Evolutionary conservation across 1,140 invertebrate genomes (phyloP).

Genomic region (Diprion similis): DNA sequence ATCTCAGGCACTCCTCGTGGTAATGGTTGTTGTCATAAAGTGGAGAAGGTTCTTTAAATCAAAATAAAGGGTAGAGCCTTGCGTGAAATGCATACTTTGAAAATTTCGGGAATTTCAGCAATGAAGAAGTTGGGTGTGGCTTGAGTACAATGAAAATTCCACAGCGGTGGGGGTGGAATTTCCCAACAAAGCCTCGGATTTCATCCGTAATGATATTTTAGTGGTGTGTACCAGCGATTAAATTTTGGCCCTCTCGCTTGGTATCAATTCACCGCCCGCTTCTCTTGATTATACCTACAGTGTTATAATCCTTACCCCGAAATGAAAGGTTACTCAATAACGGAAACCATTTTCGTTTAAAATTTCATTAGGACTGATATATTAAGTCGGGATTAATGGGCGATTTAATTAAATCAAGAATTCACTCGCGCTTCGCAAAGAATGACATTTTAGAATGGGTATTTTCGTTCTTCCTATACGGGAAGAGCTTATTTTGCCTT

Average conservation of each 20-base stretch:
- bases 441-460: slow-evolving; percentile 28
- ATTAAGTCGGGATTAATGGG: not conserved
- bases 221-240: not conserved
- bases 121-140: slow-evolving; percentile 1
- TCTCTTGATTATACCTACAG: too few species aligned
- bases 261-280: too few species aligned
- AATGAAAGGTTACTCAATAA: too few species aligned
- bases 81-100: not conserved
- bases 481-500: slow-evolving; percentile 17
- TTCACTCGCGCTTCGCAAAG: slow-evolving; percentile 38
- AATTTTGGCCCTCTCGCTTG: not conserved
- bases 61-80: not conserved
- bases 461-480: not conserved
- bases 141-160: slow-evolving; percentile 1
- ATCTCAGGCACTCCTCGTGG: slow-evolving; percentile 94
- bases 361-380: not conserved
- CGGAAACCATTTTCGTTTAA: not conserved
- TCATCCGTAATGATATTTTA: not conserved
- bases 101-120: slow-evolving; percentile 1
- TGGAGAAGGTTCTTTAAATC: slow-evolving; percentile 82
- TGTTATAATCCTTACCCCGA: too few species aligned
- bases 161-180: not conserved
- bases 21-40: slow-evolving; percentile 94
- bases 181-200: not conserved
- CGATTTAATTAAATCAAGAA: slow-evolving; percentile 10